A percentile compares a stretch with the other conserved stretches of the same genome.
phyloP scores from a whole-genome alignment of 2,888 invertebrate genomes.

The Morpho deidamia region DNA sequence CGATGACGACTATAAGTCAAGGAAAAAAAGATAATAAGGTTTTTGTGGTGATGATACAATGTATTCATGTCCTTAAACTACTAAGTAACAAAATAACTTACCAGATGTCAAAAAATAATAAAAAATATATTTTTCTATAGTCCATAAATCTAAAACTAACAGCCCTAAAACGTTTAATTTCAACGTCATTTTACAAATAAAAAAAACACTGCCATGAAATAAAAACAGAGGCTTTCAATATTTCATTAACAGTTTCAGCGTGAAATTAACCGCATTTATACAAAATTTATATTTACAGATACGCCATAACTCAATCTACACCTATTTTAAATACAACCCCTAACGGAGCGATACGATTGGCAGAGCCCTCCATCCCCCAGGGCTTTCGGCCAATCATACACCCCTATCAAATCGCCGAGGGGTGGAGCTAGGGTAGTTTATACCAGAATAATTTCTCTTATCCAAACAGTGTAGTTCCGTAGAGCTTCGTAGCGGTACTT shows the following conservation, averaged over 20 bases:
- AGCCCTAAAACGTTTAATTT: conserved; percentile 9
- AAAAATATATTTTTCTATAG: no score
- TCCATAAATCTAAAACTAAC: background rate
- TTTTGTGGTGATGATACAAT: no score
- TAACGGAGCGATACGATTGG: conserved; percentile 49
- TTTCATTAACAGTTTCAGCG: conserved; percentile 52
- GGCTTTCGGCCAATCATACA: conserved; percentile 50
- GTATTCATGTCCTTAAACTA: no score
- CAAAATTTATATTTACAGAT: conserved; percentile 58
- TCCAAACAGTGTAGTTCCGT: conserved; percentile 55
- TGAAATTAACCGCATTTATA: conserved; percentile 59
- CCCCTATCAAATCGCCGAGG: conserved; percentile 41
- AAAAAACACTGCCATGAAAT: conserved; percentile 15
- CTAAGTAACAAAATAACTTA: no score
- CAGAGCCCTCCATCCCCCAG: conserved; percentile 59
- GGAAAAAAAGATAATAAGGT: no score
- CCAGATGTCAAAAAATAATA: no score
- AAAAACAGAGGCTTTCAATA: conserved; percentile 33
- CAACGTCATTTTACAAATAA: conserved; percentile 2
- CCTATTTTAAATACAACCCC: conserved; percentile 63
- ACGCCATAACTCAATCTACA: conserved; percentile 74
- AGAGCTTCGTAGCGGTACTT: conserved; percentile 39
- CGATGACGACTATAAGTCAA: no score
- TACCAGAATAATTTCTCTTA: conserved; percentile 53
- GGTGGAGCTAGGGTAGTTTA: conserved; percentile 71